Base-by-base conservation (phyloP, 2,888 invertebrate genomes). In the Lacanobia oleracea region DNA sequence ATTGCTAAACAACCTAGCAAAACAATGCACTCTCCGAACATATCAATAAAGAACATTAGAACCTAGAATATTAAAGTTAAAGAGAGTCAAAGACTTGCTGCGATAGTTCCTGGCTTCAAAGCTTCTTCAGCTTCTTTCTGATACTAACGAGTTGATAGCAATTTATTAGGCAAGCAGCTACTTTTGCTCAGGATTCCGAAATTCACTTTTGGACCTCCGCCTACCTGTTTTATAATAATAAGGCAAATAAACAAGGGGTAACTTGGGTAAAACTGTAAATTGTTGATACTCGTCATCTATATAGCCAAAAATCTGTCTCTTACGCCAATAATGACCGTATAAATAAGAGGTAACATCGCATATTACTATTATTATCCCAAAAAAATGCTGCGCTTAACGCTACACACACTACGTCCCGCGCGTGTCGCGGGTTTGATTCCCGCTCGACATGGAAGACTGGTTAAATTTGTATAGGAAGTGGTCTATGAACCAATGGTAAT, bases 1-100 rank as follows among this genome's bases (percentile, higher is more conserved):
- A 86, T 85, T 77, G 72, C 81, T 85, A 86, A 82, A 75, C 79
- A 77, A 76, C 73, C 67, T 71, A 77, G 71, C 78, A 77, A 81
- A 81, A 77, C 74, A 77, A 72, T 83, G 79, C 71, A 79, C 62
- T 73, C 37, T 54, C 48, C 59, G 18, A 70, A 64, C 60, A 67
- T 37, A 56, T 54, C 45, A 53, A 54, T 53, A 71, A 72, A 61
- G 63, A 59, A 45, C 59, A 27, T 77, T 12, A 23, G 12, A 40
- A 18, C 50, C 40, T 12, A 6, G 48, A 27, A 70, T 40, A 50
- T 67, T 57, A 59, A 40, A 18, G 21, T 57, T 43, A 50, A 18
- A 9, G 18, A 23, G 40, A 21, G 40, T 16, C 50, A 63, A 72
- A 33, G 43, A n/a, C 14, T 33, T 40, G 43, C 50, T 56, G 16